Percentiles rank a stretch among this genome's conserved stretches.
These are phyloP conservation scores for Buceros bicornis DNA, from an alignment of 2,797 vertebrate genomes.

Conservation along the genomic window DNA sequence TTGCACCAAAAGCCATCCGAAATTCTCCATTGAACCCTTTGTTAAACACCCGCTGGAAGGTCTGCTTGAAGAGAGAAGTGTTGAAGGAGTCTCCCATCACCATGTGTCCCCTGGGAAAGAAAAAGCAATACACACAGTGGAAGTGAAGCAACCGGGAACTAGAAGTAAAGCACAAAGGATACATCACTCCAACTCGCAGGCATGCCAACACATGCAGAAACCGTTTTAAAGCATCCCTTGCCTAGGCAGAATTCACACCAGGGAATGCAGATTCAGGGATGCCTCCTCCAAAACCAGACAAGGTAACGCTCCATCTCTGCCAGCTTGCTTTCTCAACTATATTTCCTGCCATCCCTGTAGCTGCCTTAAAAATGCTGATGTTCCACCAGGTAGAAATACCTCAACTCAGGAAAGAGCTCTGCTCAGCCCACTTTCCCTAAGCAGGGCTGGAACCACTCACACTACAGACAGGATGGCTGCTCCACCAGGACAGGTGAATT, in stretches of 20 bases:
- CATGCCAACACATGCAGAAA: slow-evolving; percentile 10
- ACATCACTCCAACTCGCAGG: background rate
- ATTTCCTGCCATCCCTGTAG: background rate
- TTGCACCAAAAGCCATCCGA: slow-evolving; percentile 94
- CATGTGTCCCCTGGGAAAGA: slow-evolving; percentile 89
- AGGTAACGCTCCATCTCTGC: background rate
- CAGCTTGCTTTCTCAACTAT: background rate
- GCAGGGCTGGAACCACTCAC: background rate
- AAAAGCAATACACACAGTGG: background rate
- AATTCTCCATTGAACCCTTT: slow-evolving; percentile 93
- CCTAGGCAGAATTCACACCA: background rate
- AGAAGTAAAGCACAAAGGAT: background rate
- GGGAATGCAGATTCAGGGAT: rapidly evolving
- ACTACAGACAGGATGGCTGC: background rate
- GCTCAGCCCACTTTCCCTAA: background rate
- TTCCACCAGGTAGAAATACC: background rate
- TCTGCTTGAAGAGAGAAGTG: slow-evolving; percentile 98
- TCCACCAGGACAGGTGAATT: rapidly evolving
- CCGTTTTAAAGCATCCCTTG: background rate
- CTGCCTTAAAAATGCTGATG: background rate
- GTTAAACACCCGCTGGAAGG: slow-evolving; percentile 95
- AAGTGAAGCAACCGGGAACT: background rate
- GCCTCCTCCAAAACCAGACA: background rate
- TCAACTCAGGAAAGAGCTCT: background rate
- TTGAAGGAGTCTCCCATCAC: slow-evolving; percentile 99